Evolutionary conservation across 1,140 invertebrate species (phyloP).

Genomic region (Polypedilum pembai): DNA sequence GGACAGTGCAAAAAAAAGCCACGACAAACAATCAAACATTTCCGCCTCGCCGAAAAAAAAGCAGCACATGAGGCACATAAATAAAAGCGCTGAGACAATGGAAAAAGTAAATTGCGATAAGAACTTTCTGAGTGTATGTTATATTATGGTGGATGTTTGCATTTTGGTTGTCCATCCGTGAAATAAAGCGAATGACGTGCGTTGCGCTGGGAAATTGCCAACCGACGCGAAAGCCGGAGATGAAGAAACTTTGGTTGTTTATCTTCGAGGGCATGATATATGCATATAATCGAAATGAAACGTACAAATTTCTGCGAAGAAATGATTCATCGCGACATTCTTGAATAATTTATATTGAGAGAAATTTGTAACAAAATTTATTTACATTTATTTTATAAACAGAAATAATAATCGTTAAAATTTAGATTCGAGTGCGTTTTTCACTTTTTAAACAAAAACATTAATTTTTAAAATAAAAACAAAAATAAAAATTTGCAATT

Average conservation of each 20-base stretch:
- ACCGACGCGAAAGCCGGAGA: background rate
- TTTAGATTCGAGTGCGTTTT: no score
- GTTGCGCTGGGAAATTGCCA: background rate
- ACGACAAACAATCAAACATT: slow-evolving; percentile 18
- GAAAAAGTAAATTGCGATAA: slow-evolving; percentile 9
- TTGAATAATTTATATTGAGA: background rate
- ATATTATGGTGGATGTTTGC: background rate
- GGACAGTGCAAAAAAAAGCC: background rate
- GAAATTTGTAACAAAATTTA: no score
- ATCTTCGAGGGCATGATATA: background rate
- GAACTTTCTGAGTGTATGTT: background rate
- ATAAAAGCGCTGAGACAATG: background rate
- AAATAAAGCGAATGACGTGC: slow-evolving; percentile 1
- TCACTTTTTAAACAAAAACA: no score
- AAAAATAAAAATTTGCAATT: no score
- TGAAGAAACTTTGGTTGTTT: background rate
- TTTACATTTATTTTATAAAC: no score
- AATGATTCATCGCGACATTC: slow-evolving; percentile 6
- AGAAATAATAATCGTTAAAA: no score
- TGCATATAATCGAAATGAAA: background rate
- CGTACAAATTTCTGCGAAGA: background rate
- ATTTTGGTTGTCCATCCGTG: slow-evolving; percentile 16
- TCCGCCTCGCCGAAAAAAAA: slow-evolving; percentile 1
- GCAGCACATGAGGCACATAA: background rate
- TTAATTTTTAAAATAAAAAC: no score